A percentile compares a stretch with the other conserved stretches of the same genome.
These are phyloP conservation scores for Torymus tubicola DNA, from an alignment of 2,888 invertebrate genomes.

Conservation along the genomic window DNA sequence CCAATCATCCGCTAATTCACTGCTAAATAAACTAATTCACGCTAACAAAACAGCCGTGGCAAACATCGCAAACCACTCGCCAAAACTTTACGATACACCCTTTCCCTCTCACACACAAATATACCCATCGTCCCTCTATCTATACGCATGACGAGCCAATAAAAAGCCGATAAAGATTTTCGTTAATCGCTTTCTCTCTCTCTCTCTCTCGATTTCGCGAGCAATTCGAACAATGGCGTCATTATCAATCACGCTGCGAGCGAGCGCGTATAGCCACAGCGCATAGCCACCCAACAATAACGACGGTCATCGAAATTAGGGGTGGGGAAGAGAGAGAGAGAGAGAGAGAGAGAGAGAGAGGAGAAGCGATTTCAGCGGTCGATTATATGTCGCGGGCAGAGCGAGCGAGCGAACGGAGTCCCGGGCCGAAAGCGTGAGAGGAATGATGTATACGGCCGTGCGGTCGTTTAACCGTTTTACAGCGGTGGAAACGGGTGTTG, in stretches of 20 bases:
- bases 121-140: too few relatives aligned
- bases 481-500: constrained; percentile 70
- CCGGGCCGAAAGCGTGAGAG: constrained; percentile 50
- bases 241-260: constrained; percentile 49
- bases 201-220: neutral
- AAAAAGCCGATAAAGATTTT: constrained; percentile 44
- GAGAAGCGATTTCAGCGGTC: constrained; percentile 37
- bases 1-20: too few relatives aligned
- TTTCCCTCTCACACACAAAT: too few relatives aligned
- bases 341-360: neutral
- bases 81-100: constrained; percentile 26
- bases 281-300: constrained; percentile 27
- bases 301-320: constrained; percentile 35
- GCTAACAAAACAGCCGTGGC: too few relatives aligned
- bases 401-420: neutral
- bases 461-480: constrained; percentile 72
- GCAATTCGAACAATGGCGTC: constrained; percentile 39
- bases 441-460: constrained; percentile 71
- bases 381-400: constrained; percentile 53
- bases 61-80: neutral
- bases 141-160: constrained; percentile 2
- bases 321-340: neutral
- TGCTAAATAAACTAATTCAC: too few relatives aligned
- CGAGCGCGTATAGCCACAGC: neutral
- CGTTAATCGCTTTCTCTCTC: constrained; percentile 18